These are phyloP conservation scores for Lasioglossum oenotherae DNA, from an alignment of 2,888 invertebrate species.

Conservation along the genomic window DNA sequence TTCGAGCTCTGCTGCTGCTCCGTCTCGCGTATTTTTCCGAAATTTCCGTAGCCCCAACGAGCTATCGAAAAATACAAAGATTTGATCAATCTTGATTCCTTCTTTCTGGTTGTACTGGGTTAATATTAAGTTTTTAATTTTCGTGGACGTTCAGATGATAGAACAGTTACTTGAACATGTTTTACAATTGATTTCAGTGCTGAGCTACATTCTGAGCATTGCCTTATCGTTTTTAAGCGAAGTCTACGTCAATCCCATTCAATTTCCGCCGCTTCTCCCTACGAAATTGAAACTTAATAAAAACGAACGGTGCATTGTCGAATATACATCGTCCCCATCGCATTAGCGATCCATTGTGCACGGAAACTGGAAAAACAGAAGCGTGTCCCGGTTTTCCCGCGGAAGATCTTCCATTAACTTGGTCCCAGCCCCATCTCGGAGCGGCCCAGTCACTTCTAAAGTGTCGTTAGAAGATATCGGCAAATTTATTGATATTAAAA, in stretches of 20 bases:
- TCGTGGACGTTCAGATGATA: neutral
- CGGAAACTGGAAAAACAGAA: neutral
- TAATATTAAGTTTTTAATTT: neutral
- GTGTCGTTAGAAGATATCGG: conserved; percentile 33
- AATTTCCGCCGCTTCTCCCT: neutral
- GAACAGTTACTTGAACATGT: neutral
- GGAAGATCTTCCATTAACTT: conserved; percentile 8
- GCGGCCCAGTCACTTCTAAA: conserved; percentile 16
- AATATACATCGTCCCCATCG: neutral
- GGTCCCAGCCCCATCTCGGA: neutral
- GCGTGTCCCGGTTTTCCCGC: neutral
- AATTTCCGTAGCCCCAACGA: neutral
- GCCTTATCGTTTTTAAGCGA: neutral
- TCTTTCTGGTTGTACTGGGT: neutral
- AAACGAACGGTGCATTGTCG: neutral
- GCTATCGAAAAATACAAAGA: neutral
- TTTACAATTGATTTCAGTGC: neutral
- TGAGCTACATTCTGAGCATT: too few relatives aligned
- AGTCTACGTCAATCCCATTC: neutral
- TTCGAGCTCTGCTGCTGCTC: neutral
- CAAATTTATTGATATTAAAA: conserved; percentile 44
- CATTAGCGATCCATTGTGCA: neutral
- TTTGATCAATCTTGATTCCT: neutral
- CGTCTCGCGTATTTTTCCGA: neutral
- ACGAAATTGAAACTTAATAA: neutral